Conservation (phyloP, 2,113 vertebrate genomes). For the Callocephalon fimbriatum region DNA sequence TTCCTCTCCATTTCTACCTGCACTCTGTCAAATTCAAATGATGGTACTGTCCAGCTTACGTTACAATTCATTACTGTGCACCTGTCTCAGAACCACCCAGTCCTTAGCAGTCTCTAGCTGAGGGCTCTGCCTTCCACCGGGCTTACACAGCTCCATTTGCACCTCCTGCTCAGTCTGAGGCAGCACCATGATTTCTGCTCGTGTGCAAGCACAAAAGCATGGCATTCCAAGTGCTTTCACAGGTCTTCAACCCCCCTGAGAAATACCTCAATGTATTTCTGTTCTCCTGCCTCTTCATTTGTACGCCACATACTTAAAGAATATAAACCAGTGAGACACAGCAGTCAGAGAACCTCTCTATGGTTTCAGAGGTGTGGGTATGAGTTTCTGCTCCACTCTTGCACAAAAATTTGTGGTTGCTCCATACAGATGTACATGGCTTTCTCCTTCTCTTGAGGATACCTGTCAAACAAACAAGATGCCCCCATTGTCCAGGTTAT, state of each 20-base stretch:
- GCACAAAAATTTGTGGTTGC: not conserved
- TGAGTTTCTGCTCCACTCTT: not conserved
- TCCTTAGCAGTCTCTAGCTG: not conserved
- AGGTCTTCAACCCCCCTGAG: not conserved
- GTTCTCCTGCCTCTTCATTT: not conserved
- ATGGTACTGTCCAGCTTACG: not conserved
- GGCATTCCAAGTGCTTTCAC: not conserved
- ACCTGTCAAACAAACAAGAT: not conserved
- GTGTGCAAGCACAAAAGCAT: not conserved
- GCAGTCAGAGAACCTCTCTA: not conserved
- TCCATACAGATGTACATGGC: not conserved
- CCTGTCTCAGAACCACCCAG: not conserved
- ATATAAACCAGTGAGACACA: not conserved
- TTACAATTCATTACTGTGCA: not conserved
- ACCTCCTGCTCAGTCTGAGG: not conserved
- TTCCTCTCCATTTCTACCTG: not conserved
- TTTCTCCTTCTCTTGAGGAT: accelerated
- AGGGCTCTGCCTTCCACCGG: not conserved
- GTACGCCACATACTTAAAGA: not conserved
- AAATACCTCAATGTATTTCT: not conserved
- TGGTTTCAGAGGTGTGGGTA: not conserved
- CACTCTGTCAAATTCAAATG: not conserved
- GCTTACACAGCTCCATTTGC: not conserved
- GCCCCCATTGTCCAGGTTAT: accelerated
- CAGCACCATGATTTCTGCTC: not conserved